Evolutionary conservation across 1,140 invertebrate genomes (phyloP).

Genomic region (Cyclargus thomasi): DNA sequence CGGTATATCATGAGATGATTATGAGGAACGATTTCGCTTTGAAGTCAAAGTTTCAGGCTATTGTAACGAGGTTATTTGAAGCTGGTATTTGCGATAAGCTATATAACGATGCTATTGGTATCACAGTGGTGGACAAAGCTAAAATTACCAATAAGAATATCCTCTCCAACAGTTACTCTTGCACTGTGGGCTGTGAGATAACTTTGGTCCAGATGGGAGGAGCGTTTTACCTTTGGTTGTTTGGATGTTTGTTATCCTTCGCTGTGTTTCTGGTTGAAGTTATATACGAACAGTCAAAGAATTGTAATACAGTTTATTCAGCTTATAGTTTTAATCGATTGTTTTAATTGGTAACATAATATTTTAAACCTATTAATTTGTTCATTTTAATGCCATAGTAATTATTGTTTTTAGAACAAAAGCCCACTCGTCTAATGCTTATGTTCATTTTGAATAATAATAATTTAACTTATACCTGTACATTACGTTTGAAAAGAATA

Average conservation of each 20-base stretch:
- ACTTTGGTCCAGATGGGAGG: slow-evolving; percentile 40
- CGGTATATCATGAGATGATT: slow-evolving; percentile 57
- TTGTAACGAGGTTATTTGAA: slow-evolving; percentile 45
- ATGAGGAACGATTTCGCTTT: slow-evolving; percentile 43
- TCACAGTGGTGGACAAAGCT: slow-evolving; percentile 40
- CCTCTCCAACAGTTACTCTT: slow-evolving; percentile 50
- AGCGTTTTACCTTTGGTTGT: slow-evolving; percentile 44
- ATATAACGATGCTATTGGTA: slow-evolving; percentile 47
- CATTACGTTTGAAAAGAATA: no score
- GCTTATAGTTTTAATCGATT: background rate
- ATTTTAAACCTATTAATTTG: no score
- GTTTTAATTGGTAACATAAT: no score
- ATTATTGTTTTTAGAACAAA: no score
- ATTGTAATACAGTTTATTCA: background rate
- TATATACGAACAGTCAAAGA: background rate
- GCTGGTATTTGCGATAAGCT: slow-evolving; percentile 48
- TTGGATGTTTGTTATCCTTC: slow-evolving; percentile 39
- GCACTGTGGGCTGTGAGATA: slow-evolving; percentile 36
- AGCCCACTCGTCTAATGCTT: no score
- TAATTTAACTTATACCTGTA: no score
- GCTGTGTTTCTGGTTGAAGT: slow-evolving; percentile 41
- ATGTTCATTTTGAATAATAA: no score
- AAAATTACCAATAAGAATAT: slow-evolving; percentile 40
- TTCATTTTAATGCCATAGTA: no score
- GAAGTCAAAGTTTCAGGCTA: slow-evolving; percentile 29